Base-by-base conservation (phyloP, 1,140 invertebrate species). In the Drosophila sechellia region DNA sequence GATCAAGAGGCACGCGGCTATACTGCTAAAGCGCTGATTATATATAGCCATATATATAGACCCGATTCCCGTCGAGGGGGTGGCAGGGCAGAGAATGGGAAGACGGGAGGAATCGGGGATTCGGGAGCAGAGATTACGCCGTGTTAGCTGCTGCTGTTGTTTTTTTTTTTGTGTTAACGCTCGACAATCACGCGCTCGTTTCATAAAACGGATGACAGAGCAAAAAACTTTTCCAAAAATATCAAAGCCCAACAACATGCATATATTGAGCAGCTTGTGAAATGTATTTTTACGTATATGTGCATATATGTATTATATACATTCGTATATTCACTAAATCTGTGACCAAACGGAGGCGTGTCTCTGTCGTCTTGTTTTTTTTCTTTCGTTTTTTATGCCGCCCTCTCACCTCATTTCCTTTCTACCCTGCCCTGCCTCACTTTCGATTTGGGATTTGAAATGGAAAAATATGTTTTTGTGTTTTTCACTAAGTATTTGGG, bases 171-270 rank as follows among this genome's bases (percentile, higher is more conserved):
- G 39, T 48, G 37, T 79, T 52, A 64, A 59, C 58, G 59, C 45
- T 56, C 65, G 54, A 63, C 52, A 81, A 81, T 81, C 79, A 81
- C 79, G 79, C 79, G 79, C 73, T 81, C 48, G 40, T 56, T 57
- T 68, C 74, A 57, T 80, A 60, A 69, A 77, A 54, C 55, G 37
- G 42, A 79, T 70, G 66, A 70, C 66, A 69, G 50, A 17, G 66
- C 66, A 31, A 60, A 40, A 39, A 63, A 68, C 34, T 56, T 77
- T 73, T 81, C 79, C 79, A 83, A 81, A 83, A 81, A 81, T 81
- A 81, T 81, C 75, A 49, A 68, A 71, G 61, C 40, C 39, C 31
- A 74, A 45, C 27, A 66, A 42, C 48, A 69, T 54, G 52, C 61
- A 68, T 69, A 69, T 69, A 69, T 53, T 64, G 43, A 52, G 31